A percentile compares a stretch with the other conserved stretches of the same genome.
phyloP scores from a whole-genome alignment of 2,113 vertebrate genomes.

The Catharus fuscescens region DNA sequence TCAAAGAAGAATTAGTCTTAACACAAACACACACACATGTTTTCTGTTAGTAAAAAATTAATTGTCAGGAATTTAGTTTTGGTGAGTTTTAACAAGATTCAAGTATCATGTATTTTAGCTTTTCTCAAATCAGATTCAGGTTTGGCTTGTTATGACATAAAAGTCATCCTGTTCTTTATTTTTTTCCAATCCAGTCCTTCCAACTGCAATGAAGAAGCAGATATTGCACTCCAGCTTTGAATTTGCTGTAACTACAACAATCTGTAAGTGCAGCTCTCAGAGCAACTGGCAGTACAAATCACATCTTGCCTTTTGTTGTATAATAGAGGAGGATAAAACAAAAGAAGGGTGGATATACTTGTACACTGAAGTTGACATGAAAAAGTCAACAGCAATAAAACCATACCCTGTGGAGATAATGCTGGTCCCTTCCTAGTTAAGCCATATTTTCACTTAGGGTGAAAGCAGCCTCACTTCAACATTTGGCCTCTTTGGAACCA shows the following conservation, averaged over 20 bases:
- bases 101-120: not conserved
- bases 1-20: not conserved
- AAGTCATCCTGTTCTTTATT: not conserved
- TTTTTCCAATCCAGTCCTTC: not conserved
- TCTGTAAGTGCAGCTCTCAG: not conserved
- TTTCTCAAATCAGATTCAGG: not conserved
- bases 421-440: not conserved
- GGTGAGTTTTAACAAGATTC: not conserved
- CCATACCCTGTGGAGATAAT: not conserved
- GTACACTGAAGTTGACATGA: not conserved
- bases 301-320: not conserved
- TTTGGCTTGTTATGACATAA: not conserved
- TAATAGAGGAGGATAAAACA: not conserved
- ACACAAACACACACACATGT: rapidly evolving
- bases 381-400: not conserved
- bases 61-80: not conserved
- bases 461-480: not conserved
- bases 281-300: not conserved
- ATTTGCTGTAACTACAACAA: not conserved
- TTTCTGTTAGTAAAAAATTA: not conserved
- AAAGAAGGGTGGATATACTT: not conserved
- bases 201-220: not conserved
- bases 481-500: not conserved
- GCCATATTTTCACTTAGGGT: not conserved
- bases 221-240: not conserved